Conservation (phyloP, 1,140 invertebrate genomes). For the Caenorhabditis brenneri region DNA sequence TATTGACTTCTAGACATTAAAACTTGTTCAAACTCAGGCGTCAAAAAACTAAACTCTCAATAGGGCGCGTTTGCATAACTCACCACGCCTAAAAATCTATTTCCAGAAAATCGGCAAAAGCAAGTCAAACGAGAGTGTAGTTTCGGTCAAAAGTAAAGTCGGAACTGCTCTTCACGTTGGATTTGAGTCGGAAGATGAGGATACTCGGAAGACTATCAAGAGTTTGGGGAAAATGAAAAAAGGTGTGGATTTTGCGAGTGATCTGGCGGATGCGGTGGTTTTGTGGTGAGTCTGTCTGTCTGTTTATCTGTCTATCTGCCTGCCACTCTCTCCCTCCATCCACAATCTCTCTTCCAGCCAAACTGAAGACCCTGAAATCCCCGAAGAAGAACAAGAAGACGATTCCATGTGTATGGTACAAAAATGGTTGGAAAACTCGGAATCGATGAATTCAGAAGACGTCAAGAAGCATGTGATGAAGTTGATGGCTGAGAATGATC, state of each 20-base stretch:
- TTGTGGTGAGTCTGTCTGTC: no score
- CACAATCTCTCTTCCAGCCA: no score
- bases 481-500: background rate
- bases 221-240: background rate
- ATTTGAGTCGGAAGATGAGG: background rate
- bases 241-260: background rate
- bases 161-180: background rate
- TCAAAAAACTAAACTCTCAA: background rate
- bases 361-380: no score
- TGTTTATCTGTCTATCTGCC: no score
- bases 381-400: no score
- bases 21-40: no score
- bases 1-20: no score
- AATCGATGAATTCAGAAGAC: slow-evolving; percentile 7
- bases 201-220: slow-evolving; percentile 10
- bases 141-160: slow-evolving; percentile 3
- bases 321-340: no score
- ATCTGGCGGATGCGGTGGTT: background rate
- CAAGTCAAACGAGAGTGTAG: background rate
- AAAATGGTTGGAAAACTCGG: background rate
- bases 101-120: slow-evolving; percentile 35
- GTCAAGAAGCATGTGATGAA: slow-evolving; percentile 4
- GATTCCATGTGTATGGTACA: background rate
- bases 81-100: background rate
- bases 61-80: no score